Evolutionary conservation across 2,797 vertebrate species (phyloP).

Genomic region (Leucoraja ocellata): DNA sequence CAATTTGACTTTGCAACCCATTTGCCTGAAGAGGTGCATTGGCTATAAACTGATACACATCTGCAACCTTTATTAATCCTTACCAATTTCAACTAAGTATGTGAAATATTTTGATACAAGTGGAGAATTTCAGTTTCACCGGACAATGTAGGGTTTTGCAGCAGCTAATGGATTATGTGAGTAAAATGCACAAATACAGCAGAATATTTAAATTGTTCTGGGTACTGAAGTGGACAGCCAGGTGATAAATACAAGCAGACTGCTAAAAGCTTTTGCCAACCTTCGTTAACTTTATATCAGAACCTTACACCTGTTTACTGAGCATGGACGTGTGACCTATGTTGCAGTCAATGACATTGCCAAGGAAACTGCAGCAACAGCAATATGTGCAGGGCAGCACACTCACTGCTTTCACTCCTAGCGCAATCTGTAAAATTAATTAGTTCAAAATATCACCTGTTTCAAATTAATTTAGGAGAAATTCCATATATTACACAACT

Average conservation of each 20-base stretch:
- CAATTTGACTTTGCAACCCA: neutral
- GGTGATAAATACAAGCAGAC: conserved; percentile 26
- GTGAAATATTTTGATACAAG: neutral
- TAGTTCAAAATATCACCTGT: neutral
- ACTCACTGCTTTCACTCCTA: neutral
- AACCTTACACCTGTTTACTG: neutral
- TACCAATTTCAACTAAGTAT: neutral
- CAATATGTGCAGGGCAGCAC: neutral
- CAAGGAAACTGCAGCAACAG: neutral
- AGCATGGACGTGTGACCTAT: neutral
- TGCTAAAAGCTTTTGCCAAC: conserved; percentile 25
- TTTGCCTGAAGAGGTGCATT: too few species aligned
- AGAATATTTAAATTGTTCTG: neutral
- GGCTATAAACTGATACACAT: neutral
- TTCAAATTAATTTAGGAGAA: neutral
- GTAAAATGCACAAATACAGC: neutral
- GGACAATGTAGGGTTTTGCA: neutral
- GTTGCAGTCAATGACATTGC: neutral
- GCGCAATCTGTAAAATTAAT: neutral
- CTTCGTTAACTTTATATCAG: conserved; percentile 13
- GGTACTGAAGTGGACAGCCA: neutral
- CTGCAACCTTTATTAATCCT: neutral
- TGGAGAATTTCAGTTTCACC: neutral
- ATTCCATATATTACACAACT: too few species aligned
- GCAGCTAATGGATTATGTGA: neutral